Conservation (phyloP, 2,797 vertebrate species). For the Rhinella marina region DNA sequence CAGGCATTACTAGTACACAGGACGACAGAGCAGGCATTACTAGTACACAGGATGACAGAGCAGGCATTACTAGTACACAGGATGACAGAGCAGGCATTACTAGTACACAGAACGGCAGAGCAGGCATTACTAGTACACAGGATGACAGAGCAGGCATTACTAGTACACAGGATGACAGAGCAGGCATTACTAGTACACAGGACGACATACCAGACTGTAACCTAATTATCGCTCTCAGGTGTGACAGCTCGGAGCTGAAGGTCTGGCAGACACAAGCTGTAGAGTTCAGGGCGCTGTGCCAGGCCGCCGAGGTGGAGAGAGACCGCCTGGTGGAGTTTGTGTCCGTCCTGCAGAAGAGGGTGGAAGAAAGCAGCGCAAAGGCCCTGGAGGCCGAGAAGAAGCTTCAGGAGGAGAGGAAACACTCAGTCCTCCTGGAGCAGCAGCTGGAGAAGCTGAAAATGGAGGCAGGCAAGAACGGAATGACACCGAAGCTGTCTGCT, state of each 20-base stretch:
- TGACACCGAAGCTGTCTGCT: conserved; percentile 34
- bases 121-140: not conserved
- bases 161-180: not conserved
- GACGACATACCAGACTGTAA: not conserved
- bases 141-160: not conserved
- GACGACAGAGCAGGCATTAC: not conserved
- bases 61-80: not conserved
- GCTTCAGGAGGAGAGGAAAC: conserved; percentile 70
- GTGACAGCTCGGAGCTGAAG: conserved; percentile 64
- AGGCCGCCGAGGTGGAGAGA: conserved; percentile 77
- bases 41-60: not conserved
- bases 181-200: not conserved
- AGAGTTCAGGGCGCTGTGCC: conserved; percentile 75
- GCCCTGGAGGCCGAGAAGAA: conserved; percentile 73
- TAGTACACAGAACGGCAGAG: not conserved
- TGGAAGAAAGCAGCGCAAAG: conserved; percentile 71
- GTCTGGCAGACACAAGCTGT: conserved; percentile 71
- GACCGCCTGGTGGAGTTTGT: conserved; percentile 79
- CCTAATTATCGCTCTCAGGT: not conserved
- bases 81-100: not conserved
- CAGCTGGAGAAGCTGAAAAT: conserved; percentile 73
- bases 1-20: not conserved
- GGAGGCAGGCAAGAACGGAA: conserved; percentile 65
- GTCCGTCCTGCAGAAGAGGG: conserved; percentile 76
- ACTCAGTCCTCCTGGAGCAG: conserved; percentile 70